These are phyloP conservation scores for Microtus richardsoni DNA, from an alignment of 2,113 vertebrate genomes.

Conservation along the genomic window DNA sequence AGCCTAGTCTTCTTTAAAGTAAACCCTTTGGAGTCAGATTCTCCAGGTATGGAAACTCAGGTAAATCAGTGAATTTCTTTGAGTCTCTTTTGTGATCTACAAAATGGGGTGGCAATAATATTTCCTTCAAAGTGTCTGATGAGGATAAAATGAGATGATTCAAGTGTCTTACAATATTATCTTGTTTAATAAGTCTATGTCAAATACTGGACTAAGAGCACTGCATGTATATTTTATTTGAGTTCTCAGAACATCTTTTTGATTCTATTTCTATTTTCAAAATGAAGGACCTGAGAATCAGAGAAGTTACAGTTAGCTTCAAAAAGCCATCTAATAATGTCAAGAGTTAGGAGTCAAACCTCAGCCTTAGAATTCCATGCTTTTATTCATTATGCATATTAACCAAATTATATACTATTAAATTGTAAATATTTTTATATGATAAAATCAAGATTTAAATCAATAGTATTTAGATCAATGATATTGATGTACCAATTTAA, in stretches of 20 bases:
- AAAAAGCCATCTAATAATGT: conserved; percentile 4
- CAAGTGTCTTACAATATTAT: background rate
- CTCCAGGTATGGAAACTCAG: background rate
- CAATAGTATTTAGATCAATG: background rate
- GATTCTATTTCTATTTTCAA: conserved; percentile 46
- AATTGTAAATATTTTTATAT: background rate
- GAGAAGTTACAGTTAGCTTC: conserved; percentile 4
- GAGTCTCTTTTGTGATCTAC: conserved; percentile 22
- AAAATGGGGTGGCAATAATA: background rate
- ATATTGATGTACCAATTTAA: background rate
- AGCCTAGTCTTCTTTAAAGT: background rate
- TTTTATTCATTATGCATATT: background rate
- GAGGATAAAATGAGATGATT: background rate
- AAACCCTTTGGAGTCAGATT: background rate
- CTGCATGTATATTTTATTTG: background rate
- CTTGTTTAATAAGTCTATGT: background rate
- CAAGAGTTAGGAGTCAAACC: background rate
- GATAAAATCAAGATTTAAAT: conserved; percentile 2
- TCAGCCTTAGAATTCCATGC: background rate
- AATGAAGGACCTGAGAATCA: conserved; percentile 32
- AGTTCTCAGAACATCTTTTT: background rate
- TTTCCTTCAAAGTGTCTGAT: background rate
- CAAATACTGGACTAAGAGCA: background rate
- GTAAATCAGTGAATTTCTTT: conserved; percentile 17
- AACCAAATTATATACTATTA: background rate